Evolutionary conservation across 2,113 vertebrate species (phyloP), one percentile per base, ranked within the genome.

Genomic region (Xyrauchen texanus): DNA sequence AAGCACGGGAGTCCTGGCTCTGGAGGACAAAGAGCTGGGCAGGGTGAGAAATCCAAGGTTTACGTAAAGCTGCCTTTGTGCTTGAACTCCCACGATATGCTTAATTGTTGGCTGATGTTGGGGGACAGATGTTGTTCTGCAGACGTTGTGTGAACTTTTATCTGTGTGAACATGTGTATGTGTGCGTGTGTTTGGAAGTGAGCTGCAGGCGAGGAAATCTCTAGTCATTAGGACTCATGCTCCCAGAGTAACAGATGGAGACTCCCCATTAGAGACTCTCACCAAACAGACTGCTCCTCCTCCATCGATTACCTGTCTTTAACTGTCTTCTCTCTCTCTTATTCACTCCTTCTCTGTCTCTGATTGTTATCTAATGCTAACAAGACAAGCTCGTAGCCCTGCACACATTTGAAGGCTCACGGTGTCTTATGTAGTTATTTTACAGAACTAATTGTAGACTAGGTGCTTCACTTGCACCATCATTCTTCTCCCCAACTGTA

Each of bases 1-100:
- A 89, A 98, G 95, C 89, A 99, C 97, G 0, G 95, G 96, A 0
- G 97, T 99, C 64, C 88, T 99, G 88, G 96, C 97, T 45, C 93
- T 99, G 77, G 98, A 98, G 89, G 97, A 99, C 91, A 99, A 99
- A 87, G 97, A 98, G 76, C 93, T 99, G 78, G 97, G 97, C 84
- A 94, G 93, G 91, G 97, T 99, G 86, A 94, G 94, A 90, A 15
- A 34, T 34, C 21, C 21, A 34, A 34, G 21, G 21, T 34, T 34
- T 34, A 34, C 21, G 21, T 34, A 34, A 34, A 34, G 21, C 21
- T 34, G 21, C 21, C 21, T 34, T 34, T 34, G 21, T 34, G 21
- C 21, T 34, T 34, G 21, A 34, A 34, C 21, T 34, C 21, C 21
- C 21, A 34, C 21, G 21, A 34, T 45, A 6, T 51, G 46, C 52